Percentiles rank a stretch among this genome's conserved stretches.
Evolutionary conservation across 2,113 vertebrate species (phyloP).

Genomic region (Gambusia affinis): DNA sequence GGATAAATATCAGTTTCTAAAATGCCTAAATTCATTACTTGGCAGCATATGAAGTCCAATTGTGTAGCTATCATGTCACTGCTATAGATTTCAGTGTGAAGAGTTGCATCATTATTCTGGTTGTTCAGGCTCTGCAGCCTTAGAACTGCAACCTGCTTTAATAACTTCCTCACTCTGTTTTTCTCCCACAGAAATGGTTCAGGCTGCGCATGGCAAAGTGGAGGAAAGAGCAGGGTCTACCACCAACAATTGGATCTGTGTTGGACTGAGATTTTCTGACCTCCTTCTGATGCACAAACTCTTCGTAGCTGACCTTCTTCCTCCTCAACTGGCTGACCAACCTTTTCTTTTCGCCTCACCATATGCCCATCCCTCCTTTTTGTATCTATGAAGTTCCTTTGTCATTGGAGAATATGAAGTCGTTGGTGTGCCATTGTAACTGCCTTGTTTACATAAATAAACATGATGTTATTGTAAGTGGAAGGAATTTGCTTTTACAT

Average conservation of each 20-base stretch:
- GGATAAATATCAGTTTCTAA: not conserved
- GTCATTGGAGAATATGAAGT: slow-evolving; percentile 70
- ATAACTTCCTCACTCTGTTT: slow-evolving; percentile 17
- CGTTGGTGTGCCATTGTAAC: slow-evolving; percentile 78
- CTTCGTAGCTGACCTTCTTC: slow-evolving; percentile 20
- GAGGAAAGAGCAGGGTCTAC: slow-evolving; percentile 90
- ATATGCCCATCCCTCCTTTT: slow-evolving; percentile 30
- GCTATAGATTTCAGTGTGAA: not conserved
- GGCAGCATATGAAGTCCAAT: slow-evolving; percentile 22
- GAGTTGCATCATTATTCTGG: slow-evolving; percentile 34
- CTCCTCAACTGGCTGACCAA: slow-evolving; percentile 21
- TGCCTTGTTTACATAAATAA: slow-evolving; percentile 70
- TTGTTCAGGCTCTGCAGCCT: slow-evolving; percentile 30
- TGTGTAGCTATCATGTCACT: slow-evolving; percentile 30
- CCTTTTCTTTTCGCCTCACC: slow-evolving; percentile 2
- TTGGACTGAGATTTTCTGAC: slow-evolving; percentile 80
- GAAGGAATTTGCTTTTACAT: slow-evolving; percentile 17
- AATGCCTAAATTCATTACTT: not conserved
- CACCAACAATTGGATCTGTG: slow-evolving; percentile 88
- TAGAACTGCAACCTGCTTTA: not conserved
- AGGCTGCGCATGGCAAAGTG: slow-evolving; percentile 87
- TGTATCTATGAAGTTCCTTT: slow-evolving; percentile 65
- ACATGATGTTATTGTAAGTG: slow-evolving; percentile 55
- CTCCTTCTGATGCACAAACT: not conserved
- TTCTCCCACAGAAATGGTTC: slow-evolving; percentile 89